Base-by-base conservation (phyloP, 2,888 invertebrate genomes). In the Chouioia cunea region DNA sequence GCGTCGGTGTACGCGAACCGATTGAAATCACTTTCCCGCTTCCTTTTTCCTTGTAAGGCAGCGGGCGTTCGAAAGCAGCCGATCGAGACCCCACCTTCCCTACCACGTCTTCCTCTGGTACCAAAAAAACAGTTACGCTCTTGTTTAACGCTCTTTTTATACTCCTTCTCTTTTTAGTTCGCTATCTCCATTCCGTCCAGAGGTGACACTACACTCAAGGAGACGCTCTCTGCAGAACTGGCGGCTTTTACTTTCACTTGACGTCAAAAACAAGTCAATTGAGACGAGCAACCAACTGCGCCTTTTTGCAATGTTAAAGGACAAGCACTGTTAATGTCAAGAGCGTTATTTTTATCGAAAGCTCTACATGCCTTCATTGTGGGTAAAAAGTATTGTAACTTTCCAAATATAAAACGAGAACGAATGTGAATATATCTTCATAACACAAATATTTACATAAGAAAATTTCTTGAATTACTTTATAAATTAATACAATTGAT, bases 1-100 rank as follows among this genome's bases (percentile, higher is more conserved):
- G 44, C 56, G 60, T 58, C 63, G 71, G 71, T 27, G 64, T 71
- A 74, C 72, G 71, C 75, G 75, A 74, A 69, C 62, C 74, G 70
- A 78, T 76, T 76, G 76, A 75, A 77, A 78, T 80, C 78, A 78
- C 80, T 81, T 79, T 80, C 79, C 76, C 78, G 77, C 73, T 78
- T 77, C 77, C 76, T 76, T 74, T 73, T 77, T 73, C 74, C 65
- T 74, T 14, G 15, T 53, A 6, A 27, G 70, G 70, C 65, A n/a
- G 73, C 50, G 65, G 18, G 54, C 66, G 57, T 70, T 74, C 59
- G 73, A 77, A 76, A 76, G 76, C 60, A 65, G 67, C 64, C 72
- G 66, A 72, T 70, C 72, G 70, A 59, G 65, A 22, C 23, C 50
- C 22, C 23, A 59, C 47, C 27, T 27, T 27, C 6, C 6, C 27